Conservation (phyloP, 2,113 vertebrate species). For the Rhadina sibilatrix region DNA sequence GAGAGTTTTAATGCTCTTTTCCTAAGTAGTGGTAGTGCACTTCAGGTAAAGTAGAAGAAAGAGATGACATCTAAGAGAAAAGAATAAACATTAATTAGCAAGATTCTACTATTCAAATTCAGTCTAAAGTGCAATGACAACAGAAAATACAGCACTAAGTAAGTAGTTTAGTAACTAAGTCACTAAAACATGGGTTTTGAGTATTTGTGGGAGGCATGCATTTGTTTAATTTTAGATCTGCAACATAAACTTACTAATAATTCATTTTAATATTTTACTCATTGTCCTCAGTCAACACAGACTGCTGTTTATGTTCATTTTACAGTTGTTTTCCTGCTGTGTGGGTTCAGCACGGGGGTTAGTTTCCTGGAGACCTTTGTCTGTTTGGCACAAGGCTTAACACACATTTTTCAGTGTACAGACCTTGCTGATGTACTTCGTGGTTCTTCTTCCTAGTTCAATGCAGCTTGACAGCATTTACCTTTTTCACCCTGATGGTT, state of each 20-base stretch:
- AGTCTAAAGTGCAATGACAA: neutral
- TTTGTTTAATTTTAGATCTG: neutral
- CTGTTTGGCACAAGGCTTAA: neutral
- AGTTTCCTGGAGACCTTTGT: neutral
- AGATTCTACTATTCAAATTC: neutral
- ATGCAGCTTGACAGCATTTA: neutral
- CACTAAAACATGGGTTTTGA: neutral
- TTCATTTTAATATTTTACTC: neutral
- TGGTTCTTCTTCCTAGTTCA: neutral
- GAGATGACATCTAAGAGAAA: conserved; percentile 74
- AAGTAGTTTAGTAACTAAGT: neutral
- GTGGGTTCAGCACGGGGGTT: neutral
- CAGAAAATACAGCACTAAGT: neutral
- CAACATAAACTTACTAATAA: neutral
- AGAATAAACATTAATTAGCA: neutral
- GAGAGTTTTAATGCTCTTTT: conserved; percentile 56
- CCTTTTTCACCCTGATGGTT: neutral
- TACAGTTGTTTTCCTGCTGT: neutral
- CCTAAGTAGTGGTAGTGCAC: conserved; percentile 73
- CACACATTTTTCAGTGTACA: neutral
- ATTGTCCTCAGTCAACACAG: neutral
- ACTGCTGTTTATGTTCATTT: neutral
- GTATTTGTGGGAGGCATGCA: neutral
- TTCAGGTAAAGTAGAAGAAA: conserved; percentile 82
- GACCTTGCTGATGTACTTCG: neutral